Evolutionary conservation across 2,113 vertebrate genomes (phyloP), one percentile per base, ranked within the genome.

Genomic region (Myotis brandtii): DNA sequence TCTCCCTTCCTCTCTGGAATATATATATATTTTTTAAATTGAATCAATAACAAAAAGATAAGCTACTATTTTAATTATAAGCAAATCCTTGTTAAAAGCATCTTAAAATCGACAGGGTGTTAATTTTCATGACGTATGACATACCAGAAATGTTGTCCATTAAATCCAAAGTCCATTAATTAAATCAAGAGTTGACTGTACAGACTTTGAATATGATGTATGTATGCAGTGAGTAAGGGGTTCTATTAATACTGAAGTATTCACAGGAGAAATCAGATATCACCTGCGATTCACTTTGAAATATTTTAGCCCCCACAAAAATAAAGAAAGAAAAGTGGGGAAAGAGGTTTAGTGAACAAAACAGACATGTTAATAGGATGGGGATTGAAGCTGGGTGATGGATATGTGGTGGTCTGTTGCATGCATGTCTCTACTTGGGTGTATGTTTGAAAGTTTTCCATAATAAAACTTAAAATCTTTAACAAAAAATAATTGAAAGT

Each of bases 401-500:
- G 30, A 21, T 46, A 23, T 11, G 0, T 56, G 20, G 25, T 0
- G 0, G 48, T 64, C 48, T 48, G 17, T 77, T 46, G 13, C 7
- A 2, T 37, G 13, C 27, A 37, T 52, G 4, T 82, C 43, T 80
- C 52, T 87, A 10, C 64, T 54, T 75, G 34, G 87, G 23, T 72
- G 3, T 34, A 1, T 72, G 20, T 83, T 50, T 81, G 80, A 85
- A 80, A 92, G 9, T 76, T 37, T 37, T 89, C 52, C 54, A 12
- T 50, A 48, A 23, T 40, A 46, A 80, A 34, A 86, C 23, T 21
- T 72, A 80, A 89, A 70, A 72, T 86, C 17, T 70, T 86, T 21
- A 91, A 40, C 13, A 17, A 81, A 93, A 23, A 83, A 89, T n/a
- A 32, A 13, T 13, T 27, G 21, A 48, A 64, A 83, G 9, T 30